Evolutionary conservation across 2,113 vertebrate genomes (phyloP), one percentile per base, ranked within the genome.

Genomic region (Cervus canadensis): DNA sequence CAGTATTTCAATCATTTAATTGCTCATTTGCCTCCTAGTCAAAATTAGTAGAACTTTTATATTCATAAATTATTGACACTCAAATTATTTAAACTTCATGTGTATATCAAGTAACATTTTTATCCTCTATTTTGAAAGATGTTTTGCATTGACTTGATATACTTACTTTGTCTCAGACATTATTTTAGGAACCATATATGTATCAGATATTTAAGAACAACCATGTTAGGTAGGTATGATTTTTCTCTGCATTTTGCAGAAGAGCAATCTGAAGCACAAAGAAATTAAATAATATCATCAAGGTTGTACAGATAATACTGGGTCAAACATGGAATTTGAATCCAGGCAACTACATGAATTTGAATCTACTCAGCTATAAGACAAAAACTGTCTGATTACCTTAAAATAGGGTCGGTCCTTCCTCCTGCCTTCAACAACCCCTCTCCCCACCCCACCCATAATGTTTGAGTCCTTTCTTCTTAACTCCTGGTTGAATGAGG

Each of bases 191-290:
- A 74, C 5, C 87, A 50, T 19, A 62, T 30, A 16, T 60, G 14
- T 52, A 67, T 79, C 36, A 67, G 7, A 52, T n/a, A 83, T 60
- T 85, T 91, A 52, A 88, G 81, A 93, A 85, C 7, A 62, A n/a
- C 8, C 9, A 23, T 71, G 52, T 3, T 6, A 50, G 28, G 23
- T 59, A 15, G 40, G 15, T 57, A 60, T 16, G 13, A 83, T 74
- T 87, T 97, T 94, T 89, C 71, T 87, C 6, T 93, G 26, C 5
- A 87, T 92, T 96, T 94, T 92, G 33, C 12, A 84, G n/a, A 86
- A 89, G 40, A 94, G 84, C 25, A 62, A 85, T 78, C 21, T 17
- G 74, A 96, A 87, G 6, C 26, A 90, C 43, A 50, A 57, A 95
- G 43, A 78, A 28, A 40, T 78, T 87, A 57, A 92, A 52, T 54